Conservation (phyloP, 1,140 invertebrate genomes). For the Melitaea cinxia region DNA sequence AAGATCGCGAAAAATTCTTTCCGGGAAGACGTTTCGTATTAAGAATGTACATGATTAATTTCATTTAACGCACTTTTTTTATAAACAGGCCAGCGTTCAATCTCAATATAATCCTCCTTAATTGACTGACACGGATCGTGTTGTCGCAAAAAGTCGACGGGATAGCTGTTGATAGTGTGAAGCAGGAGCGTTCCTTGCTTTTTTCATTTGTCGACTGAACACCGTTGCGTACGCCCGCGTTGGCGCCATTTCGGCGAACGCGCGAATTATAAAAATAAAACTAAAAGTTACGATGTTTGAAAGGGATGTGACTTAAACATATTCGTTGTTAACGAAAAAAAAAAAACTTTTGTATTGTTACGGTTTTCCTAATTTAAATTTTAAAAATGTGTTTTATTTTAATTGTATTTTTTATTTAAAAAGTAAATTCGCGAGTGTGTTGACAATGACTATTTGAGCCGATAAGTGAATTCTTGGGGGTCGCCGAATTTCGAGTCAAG, state of each 20-base stretch:
- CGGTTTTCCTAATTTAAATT: neutral
- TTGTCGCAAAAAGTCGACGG: slow-evolving; percentile 43
- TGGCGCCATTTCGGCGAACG: slow-evolving; percentile 11
- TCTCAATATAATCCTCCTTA: slow-evolving; percentile 44
- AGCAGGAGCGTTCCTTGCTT: slow-evolving; percentile 43
- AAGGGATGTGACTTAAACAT: slow-evolving; percentile 41
- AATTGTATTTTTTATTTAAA: slow-evolving; percentile 1
- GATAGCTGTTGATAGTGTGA: slow-evolving; percentile 40
- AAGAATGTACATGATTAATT: neutral
- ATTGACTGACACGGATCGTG: slow-evolving; percentile 44
- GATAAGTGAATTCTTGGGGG: slow-evolving; percentile 43
- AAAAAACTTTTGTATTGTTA: neutral
- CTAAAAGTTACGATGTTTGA: slow-evolving; percentile 27
- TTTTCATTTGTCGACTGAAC: slow-evolving; percentile 52
- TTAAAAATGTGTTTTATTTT: slow-evolving; percentile 27
- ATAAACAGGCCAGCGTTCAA: slow-evolving; percentile 39
- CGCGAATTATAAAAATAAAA: slow-evolving; percentile 35
- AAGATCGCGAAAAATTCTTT: slow-evolving; percentile 8
- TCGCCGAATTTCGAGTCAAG: slow-evolving; percentile 49
- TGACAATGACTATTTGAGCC: slow-evolving; percentile 43
- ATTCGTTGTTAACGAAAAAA: slow-evolving; percentile 15
- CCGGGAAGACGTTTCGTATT: neutral
- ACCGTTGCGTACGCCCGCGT: slow-evolving; percentile 45
- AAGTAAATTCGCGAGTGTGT: slow-evolving; percentile 29
- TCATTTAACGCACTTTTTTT: slow-evolving; percentile 14